phyloP scores from a whole-genome alignment of 2,113 vertebrate genomes.

The Chitala chitala region DNA sequence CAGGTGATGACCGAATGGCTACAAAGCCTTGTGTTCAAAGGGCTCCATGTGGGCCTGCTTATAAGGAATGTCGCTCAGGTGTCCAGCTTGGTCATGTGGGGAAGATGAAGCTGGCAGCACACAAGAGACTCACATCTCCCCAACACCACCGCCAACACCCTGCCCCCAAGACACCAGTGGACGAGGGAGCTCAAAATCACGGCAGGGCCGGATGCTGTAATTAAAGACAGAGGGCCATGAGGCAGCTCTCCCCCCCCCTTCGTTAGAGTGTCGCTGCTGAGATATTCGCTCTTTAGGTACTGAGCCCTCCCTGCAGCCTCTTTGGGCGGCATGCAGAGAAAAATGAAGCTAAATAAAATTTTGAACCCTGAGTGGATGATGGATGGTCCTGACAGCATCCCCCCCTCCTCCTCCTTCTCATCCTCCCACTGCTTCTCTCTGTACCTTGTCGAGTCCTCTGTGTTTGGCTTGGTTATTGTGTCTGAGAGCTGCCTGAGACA shows the following conservation, averaged over 20 bases:
- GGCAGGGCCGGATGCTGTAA: too few relatives aligned
- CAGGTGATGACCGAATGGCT: too few relatives aligned
- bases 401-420: slow-evolving; percentile 41
- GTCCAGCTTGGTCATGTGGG: too few relatives aligned
- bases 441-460: slow-evolving; percentile 25
- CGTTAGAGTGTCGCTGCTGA: neutral
- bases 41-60: too few relatives aligned
- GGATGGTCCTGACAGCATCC: slow-evolving; percentile 50
- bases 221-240: too few relatives aligned
- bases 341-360: slow-evolving; percentile 57
- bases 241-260: neutral
- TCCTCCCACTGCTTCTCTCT: slow-evolving; percentile 35
- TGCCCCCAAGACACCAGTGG: too few relatives aligned
- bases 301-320: neutral
- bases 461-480: slow-evolving; percentile 11
- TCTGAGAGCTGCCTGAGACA: neutral
- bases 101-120: neutral
- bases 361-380: slow-evolving; percentile 52
- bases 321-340: slow-evolving; percentile 40
- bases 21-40: too few relatives aligned
- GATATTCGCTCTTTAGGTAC: neutral
- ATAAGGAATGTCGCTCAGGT: too few relatives aligned
- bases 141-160: too few relatives aligned
- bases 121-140: too few relatives aligned
- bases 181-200: too few relatives aligned